Conservation (phyloP, 2,888 invertebrate species). For the Monochamus alternatus region DNA sequence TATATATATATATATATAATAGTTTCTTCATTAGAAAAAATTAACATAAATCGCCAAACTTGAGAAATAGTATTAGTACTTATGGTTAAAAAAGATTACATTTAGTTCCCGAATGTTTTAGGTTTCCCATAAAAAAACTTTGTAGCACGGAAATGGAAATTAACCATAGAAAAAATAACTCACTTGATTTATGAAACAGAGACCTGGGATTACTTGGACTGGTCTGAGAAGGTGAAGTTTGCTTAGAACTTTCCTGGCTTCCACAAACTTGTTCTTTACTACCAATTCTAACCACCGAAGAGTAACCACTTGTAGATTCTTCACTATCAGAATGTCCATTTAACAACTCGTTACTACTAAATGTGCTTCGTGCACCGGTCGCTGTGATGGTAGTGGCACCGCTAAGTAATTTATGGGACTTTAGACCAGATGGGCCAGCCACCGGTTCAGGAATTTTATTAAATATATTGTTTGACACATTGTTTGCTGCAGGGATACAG, state of each 20-base stretch:
- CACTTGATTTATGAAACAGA: conserved; percentile 62
- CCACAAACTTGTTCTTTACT: conserved; percentile 63
- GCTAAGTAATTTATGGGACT: conserved; percentile 57
- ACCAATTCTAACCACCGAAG: conserved; percentile 69
- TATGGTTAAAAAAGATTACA: too few species aligned
- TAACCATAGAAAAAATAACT: conserved; percentile 47
- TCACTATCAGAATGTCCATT: conserved; percentile 73
- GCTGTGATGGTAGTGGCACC: conserved; percentile 42
- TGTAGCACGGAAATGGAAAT: not conserved
- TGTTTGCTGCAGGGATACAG: conserved; percentile 31
- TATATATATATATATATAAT: too few species aligned
- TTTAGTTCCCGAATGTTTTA: not conserved
- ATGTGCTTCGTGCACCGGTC: conserved; percentile 44
- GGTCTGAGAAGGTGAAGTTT: conserved; percentile 55
- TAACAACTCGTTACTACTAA: conserved; percentile 45
- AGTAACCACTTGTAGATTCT: conserved; percentile 75
- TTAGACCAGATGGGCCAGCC: conserved; percentile 67
- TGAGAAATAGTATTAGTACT: too few species aligned
- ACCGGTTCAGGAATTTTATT: conserved; percentile 62
- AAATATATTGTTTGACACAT: conserved; percentile 44
- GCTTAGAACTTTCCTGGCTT: conserved; percentile 58
- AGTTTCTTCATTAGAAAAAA: too few species aligned
- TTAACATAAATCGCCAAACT: too few species aligned
- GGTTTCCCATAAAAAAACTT: not conserved
- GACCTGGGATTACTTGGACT: conserved; percentile 53